Conservation (phyloP, 2,888 invertebrate species). For the Syritta pipiens region DNA sequence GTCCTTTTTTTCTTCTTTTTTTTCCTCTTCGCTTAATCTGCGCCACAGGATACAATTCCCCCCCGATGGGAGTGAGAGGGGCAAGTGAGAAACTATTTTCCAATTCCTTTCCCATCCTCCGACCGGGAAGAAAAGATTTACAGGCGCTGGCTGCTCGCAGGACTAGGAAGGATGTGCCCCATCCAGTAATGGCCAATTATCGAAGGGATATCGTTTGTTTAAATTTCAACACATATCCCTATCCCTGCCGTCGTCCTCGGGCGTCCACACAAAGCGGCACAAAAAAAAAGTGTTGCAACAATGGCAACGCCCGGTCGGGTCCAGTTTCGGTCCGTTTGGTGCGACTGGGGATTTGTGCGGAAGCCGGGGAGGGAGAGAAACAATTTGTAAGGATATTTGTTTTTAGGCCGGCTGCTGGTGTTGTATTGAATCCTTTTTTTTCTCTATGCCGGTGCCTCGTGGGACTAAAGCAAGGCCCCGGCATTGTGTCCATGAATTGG, state of each 20-base stretch:
- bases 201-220: conserved; percentile 54
- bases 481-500: too few species aligned
- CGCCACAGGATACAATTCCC: too few species aligned
- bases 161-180: conserved; percentile 5
- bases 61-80: background rate
- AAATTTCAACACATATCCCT: conserved; percentile 27
- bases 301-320: too few species aligned
- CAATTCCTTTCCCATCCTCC: conserved; percentile 25
- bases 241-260: too few species aligned
- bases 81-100: conserved; percentile 35
- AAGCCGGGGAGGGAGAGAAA: conserved; percentile 1
- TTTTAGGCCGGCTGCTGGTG: conserved; percentile 1
- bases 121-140: conserved; percentile 52
- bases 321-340: too few species aligned
- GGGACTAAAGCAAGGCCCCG: background rate
- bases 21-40: background rate
- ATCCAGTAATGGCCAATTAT: conserved; percentile 47
- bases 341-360: conserved; percentile 29
- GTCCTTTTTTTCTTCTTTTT: background rate
- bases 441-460: background rate
- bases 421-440: conserved; percentile 39
- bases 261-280: too few species aligned
- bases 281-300: conserved; percentile 14
- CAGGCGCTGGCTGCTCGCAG: conserved; percentile 28
- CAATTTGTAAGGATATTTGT: conserved; percentile 38